Evolutionary conservation across 2,888 invertebrate species (phyloP), one percentile per base, ranked within the genome.

Genomic region (Netelia virgata): DNA sequence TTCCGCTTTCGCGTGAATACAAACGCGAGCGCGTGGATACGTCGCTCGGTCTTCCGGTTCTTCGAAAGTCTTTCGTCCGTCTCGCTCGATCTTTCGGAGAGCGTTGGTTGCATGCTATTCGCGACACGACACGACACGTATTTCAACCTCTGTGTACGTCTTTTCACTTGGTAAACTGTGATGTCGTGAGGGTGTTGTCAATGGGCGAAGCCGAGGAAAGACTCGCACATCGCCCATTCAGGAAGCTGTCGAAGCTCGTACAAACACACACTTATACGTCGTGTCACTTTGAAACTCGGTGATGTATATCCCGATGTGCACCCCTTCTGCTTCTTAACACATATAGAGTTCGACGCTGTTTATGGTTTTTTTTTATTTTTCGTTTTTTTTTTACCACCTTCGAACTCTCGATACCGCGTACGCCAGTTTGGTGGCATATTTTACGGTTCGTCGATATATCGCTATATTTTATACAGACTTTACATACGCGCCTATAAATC

Each of bases 91-190:
- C 41, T 72, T 18, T 63, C 18, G 57, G 10, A 28, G 73, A 41
- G 14, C 73, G 68, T 57, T 61, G 61, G 57, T 61, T 61, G 72
- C 41, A 82, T 78, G 66, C 77, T 72, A 66, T 69, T 66, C 66
- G 57, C 57, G 64, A 73, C 73, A 20, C 73, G 36, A 78, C 82
- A 20, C 73, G 36, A 78, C 82, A 78, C 77, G 82, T 82, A 76
- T 69, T 78, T 69, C 77, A 69, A 77, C 73, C 77, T 69, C 77
- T 73, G 78, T 70, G 63, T 69, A 18, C 82, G 73, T 82, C 77
- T 82, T 78, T 82, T 82, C 82, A 82, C 82, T 78, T 73, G 82
- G 73, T 82, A 82, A 82, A 82, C 82, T 59, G 77, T 77, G 77
- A 69, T 59, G 82, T 73, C 82, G 82, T 77, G 83, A 73, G 76